Base-by-base conservation (phyloP, 2,797 vertebrate genomes). In the Salarias fasciatus region DNA sequence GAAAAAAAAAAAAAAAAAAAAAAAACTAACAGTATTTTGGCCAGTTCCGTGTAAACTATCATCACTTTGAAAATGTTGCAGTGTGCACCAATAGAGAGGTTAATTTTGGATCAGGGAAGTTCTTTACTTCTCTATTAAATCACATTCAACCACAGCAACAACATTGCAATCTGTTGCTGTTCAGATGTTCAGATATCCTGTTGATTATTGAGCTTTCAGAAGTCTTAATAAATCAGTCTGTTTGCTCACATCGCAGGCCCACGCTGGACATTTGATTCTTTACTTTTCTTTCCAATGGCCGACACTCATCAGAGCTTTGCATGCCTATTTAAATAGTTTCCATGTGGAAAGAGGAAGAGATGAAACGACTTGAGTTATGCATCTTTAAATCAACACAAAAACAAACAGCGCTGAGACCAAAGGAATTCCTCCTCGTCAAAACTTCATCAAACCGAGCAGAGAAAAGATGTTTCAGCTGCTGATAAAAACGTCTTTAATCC, bases 331-430 rank as follows among this genome's bases (percentile, higher is more conserved):
- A 84, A 89, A 88, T 79, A 59, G 75, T 38, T 84, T 78, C 85
- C 87, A 90, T 88, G 82, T 90, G 88, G 82, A 70, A 54, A 69
- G 43, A 37, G 47, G 18, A 47, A 37, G 53, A 70, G 74, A 82
- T 65, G 68, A 79, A 89, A 76, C 69, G 53, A 74, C 60, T 67
- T 40, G 44, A 83, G 72, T 53, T 70, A 70, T 11, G 7, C 56
- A 54, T 65, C 75, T 73, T 55, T 69, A 83, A 72, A 86, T 86
- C 66, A 53, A 0, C 36, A 53, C 53, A 37, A 62, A 79, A 81
- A 80, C 75, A 70, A 84, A 77, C 30, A 51, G 59, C 11, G 35
- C 51, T 31, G 58, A 55, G 63, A 77, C 65, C 77, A 75, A 77
- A 80, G 57, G 37, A 76, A 75, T 75, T 73, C 72, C 61, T 14